Evolutionary conservation across 2,888 invertebrate genomes (phyloP).

Genomic region (Chymomyza amoena): DNA sequence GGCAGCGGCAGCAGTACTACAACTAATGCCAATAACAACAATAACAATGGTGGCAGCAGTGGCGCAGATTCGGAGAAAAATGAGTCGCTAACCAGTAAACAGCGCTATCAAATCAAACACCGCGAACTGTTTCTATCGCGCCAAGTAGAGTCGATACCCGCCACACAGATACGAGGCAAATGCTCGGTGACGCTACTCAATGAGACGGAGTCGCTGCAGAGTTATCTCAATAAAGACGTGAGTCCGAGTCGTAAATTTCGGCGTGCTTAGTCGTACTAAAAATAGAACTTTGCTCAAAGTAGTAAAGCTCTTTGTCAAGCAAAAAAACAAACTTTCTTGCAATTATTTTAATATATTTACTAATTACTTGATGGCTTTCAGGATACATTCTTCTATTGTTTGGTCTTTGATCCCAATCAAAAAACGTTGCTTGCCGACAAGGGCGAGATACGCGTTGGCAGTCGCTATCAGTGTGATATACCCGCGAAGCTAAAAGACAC

Average conservation of each 20-base stretch:
- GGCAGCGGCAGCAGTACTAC: conserved; percentile 40
- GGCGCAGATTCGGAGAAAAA: conserved; percentile 62
- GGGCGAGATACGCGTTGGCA: conserved; percentile 95
- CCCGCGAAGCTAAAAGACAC: conserved; percentile 89
- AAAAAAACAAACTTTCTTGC: not conserved
- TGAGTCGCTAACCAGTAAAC: conserved; percentile 88
- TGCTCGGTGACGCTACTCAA: conserved; percentile 99
- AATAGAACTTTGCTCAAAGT: too few species aligned
- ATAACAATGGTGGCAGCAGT: conserved; percentile 55
- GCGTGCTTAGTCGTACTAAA: not conserved
- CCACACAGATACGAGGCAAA: conserved; percentile 99
- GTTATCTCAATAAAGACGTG: conserved; percentile 97
- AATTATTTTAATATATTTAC: conserved; percentile 9
- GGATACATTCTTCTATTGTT: conserved; percentile 99
- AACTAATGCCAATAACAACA: conserved; percentile 50
- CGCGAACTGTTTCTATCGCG: conserved; percentile 98
- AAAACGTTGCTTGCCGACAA: conserved; percentile 99
- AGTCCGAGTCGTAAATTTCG: conserved; percentile 83
- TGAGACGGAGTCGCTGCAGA: conserved; percentile 97
- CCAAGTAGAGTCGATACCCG: conserved; percentile 98
- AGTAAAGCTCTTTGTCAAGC: too few species aligned
- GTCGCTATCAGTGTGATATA: conserved; percentile 97
- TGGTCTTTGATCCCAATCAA: conserved; percentile 99
- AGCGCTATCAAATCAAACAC: conserved; percentile 97
- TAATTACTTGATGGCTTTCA: conserved; percentile 79